Percentiles rank a stretch among this genome's conserved stretches.
phyloP scores from a whole-genome alignment of 2,113 vertebrate genomes.

The Stigmatopora argus region DNA sequence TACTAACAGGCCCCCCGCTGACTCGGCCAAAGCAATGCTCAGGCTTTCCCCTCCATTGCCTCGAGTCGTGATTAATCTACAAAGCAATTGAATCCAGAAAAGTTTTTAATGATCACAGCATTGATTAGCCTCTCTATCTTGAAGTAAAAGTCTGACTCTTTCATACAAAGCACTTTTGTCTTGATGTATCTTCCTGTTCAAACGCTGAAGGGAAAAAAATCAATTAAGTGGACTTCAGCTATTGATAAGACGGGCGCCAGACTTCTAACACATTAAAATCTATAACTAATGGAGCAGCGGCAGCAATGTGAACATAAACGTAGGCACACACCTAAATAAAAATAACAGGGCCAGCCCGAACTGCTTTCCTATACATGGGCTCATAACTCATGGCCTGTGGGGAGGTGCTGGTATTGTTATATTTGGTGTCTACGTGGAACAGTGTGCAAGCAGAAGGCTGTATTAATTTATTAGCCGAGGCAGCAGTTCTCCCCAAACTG shows the following conservation, averaged over 20 bases:
- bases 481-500: conserved; percentile 66
- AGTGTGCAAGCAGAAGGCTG: conserved; percentile 46
- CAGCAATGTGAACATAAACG: conserved; percentile 13
- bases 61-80: not conserved
- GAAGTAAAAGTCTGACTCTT: conserved; percentile 29
- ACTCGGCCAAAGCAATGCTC: not conserved
- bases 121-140: conserved; percentile 6
- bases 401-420: conserved; percentile 61
- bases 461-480: conserved; percentile 69
- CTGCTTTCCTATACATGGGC: conserved; percentile 52
- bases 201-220: conserved; percentile 52
- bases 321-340: conserved; percentile 15
- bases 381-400: conserved; percentile 66
- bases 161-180: conserved; percentile 14
- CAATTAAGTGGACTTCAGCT: conserved; percentile 63
- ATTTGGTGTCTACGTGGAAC: conserved; percentile 52
- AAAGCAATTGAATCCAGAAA: not conserved
- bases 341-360: conserved; percentile 39
- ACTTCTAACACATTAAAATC: conserved; percentile 60
- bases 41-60: not conserved
- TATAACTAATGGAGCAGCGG: conserved; percentile 40
- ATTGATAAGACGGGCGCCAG: conserved; percentile 57
- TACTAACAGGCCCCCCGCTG: not conserved
- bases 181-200: conserved; percentile 56
- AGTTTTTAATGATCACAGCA: not conserved